A percentile compares a stretch with the other conserved stretches of the same genome.
phyloP scores from a whole-genome alignment of 2,113 vertebrate genomes.

The Tapirus terrestris region DNA sequence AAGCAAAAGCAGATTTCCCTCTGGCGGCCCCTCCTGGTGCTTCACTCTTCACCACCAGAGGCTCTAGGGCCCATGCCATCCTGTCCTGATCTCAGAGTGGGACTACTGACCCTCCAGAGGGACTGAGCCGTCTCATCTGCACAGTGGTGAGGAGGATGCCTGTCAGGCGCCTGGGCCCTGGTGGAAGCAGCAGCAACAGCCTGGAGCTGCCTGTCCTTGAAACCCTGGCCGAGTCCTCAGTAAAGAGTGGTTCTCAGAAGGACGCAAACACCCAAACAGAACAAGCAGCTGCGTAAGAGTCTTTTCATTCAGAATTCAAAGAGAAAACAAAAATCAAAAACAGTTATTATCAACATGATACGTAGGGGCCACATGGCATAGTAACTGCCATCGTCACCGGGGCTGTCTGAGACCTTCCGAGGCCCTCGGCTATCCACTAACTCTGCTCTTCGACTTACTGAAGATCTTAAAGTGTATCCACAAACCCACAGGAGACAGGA shows the following conservation, averaged over 20 bases:
- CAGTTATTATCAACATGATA: neutral
- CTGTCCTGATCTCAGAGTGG: neutral
- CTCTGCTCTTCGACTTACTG: neutral
- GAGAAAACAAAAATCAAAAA: neutral
- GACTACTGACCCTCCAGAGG: neutral
- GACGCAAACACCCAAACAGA: neutral
- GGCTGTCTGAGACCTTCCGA: neutral
- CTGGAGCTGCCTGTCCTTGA: neutral
- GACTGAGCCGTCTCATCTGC: neutral
- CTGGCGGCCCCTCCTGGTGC: neutral
- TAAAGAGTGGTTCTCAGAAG: neutral
- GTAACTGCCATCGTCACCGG: neutral
- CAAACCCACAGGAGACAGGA: neutral
- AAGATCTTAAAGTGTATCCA: neutral
- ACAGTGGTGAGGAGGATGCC: no score
- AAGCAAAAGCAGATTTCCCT: neutral
- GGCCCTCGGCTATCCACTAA: neutral
- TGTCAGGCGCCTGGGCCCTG: accelerated
- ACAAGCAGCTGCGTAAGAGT: neutral
- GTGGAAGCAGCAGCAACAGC: neutral
- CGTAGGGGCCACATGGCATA: neutral
- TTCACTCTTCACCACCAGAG: accelerated
- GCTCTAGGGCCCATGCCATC: neutral
- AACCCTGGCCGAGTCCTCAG: neutral
- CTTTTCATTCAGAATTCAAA: neutral